Evolutionary conservation across 1,140 invertebrate genomes (phyloP).

Genomic region (Uloborus diversus): DNA sequence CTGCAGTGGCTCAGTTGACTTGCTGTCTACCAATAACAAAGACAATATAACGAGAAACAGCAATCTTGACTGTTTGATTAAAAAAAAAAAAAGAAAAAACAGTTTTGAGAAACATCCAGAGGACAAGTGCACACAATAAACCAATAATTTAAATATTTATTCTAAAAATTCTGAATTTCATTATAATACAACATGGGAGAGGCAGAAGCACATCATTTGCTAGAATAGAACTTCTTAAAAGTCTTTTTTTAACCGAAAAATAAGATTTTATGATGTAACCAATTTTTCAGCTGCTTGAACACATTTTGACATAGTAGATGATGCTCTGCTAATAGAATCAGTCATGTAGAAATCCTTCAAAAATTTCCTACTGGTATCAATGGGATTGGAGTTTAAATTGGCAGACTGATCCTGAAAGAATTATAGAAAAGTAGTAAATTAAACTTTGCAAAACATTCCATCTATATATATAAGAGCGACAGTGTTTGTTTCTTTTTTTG

Average conservation of each 20-base stretch:
- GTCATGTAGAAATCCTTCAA: conserved; percentile 99
- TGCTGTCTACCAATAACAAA: too few species aligned
- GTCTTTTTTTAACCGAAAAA: not conserved
- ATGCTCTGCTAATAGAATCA: conserved; percentile 93
- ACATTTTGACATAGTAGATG: conserved; percentile 98
- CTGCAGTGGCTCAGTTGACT: too few species aligned
- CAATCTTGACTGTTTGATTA: too few species aligned
- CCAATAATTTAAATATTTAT: not conserved
- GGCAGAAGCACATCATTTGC: not conserved
- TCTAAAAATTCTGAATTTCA: not conserved
- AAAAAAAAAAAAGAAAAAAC: too few species aligned
- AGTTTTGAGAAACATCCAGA: too few species aligned
- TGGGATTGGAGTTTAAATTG: conserved; percentile 7
- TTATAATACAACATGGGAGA: not conserved
- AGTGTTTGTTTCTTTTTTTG: too few species aligned
- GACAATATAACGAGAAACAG: too few species aligned
- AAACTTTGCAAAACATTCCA: too few species aligned
- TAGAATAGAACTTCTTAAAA: not conserved
- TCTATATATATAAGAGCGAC: too few species aligned
- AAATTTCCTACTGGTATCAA: conserved; percentile 81
- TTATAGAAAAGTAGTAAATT: conserved; percentile 1
- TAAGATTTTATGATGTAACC: conserved; percentile 16
- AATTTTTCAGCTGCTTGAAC: conserved; percentile 78
- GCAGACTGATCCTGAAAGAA: conserved; percentile 1
- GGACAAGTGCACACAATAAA: too few species aligned